Evolutionary conservation across 1,140 invertebrate genomes (phyloP).

Genomic region (Wiebesia pumilae): DNA sequence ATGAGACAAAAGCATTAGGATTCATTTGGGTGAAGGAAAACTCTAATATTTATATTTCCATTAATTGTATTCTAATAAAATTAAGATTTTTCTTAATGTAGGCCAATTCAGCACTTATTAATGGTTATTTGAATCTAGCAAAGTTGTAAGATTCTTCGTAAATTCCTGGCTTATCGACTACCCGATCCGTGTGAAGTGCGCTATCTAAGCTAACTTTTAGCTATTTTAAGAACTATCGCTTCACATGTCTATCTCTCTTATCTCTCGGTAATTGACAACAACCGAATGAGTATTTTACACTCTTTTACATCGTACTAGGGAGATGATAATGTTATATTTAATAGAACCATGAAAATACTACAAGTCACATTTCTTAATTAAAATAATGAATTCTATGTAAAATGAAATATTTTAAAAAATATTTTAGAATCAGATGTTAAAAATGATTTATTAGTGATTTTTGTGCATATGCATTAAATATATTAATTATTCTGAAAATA

Average conservation of each 20-base stretch:
- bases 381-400: not conserved
- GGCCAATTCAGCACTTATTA: not conserved
- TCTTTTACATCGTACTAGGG: not conserved
- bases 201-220: not conserved
- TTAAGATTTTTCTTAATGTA: not conserved
- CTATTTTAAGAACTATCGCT: constrained; percentile 4
- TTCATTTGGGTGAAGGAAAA: constrained; percentile 47
- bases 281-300: constrained; percentile 11
- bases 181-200: constrained; percentile 20
- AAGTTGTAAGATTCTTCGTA: not conserved
- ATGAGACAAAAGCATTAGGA: constrained; percentile 22
- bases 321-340: not conserved
- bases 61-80: not conserved
- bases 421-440: no score
- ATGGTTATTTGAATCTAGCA: constrained; percentile 19
- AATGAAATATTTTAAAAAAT: no score
- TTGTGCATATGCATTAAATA: no score
- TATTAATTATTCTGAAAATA: no score
- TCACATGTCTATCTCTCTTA: no score
- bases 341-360: not conserved
- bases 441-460: no score
- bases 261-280: not conserved
- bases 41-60: not conserved
- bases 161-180: constrained; percentile 28
- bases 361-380: not conserved